Percentiles rank a stretch among this genome's conserved stretches.
These are phyloP conservation scores for Latrodectus geometricus DNA, from an alignment of 1,140 invertebrate genomes.

Conservation along the genomic window DNA sequence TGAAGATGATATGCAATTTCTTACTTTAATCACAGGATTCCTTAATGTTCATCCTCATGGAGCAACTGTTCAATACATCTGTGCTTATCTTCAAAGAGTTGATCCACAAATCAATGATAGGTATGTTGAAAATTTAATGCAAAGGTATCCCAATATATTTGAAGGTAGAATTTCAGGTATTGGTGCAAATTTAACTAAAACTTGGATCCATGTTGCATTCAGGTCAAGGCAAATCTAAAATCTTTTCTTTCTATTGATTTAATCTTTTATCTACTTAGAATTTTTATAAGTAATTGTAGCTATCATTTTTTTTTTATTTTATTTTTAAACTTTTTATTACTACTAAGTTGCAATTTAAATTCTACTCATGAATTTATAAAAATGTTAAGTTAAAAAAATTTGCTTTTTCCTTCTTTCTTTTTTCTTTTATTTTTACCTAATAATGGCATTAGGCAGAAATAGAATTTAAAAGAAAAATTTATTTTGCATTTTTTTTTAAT, in stretches of 20 bases:
- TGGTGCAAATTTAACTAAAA: slow-evolving; percentile 81
- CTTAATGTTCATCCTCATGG: slow-evolving; percentile 89
- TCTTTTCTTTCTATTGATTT: background rate
- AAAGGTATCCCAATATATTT: slow-evolving; percentile 81
- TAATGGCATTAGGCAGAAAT: no score
- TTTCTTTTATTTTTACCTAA: no score
- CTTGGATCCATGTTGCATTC: slow-evolving; percentile 74
- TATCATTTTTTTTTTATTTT: no score
- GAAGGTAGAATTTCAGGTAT: slow-evolving; percentile 80
- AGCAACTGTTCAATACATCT: slow-evolving; percentile 85
- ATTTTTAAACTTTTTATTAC: no score
- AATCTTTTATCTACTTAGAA: no score
- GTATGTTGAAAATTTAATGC: slow-evolving; percentile 81
- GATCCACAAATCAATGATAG: slow-evolving; percentile 76
- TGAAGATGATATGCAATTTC: slow-evolving; percentile 13
- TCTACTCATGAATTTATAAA: no score
- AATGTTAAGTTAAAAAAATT: no score
- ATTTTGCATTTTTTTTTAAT: no score
- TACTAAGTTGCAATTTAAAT: no score
- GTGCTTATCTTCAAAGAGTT: slow-evolving; percentile 80
- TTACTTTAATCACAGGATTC: slow-evolving; percentile 83
- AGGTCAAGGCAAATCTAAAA: background rate
- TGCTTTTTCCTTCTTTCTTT: no score
- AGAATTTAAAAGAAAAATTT: no score
- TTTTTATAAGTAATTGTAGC: no score